A percentile compares a stretch with the other conserved stretches of the same genome.
Evolutionary conservation across 2,113 vertebrate species (phyloP).

Genomic region (Toxotes chatareus): DNA sequence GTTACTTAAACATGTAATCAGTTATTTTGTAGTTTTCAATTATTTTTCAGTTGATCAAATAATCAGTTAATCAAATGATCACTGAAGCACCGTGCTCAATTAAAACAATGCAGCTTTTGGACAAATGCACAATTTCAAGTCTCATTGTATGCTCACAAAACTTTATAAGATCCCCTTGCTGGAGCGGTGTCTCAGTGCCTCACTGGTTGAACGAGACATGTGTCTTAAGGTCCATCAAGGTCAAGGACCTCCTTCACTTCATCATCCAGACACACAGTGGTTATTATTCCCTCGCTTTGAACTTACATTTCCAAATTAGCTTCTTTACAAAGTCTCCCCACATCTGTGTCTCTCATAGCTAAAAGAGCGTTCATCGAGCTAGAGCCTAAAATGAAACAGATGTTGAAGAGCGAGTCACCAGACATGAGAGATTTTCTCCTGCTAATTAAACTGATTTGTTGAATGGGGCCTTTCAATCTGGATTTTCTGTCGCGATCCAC

Average conservation of each 20-base stretch:
- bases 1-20: neutral
- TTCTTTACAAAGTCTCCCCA: constrained; percentile 36
- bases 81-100: neutral
- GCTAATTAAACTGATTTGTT: constrained; percentile 70
- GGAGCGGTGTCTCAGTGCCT: neutral
- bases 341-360: constrained; percentile 26
- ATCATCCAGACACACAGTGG: constrained; percentile 12
- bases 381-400: constrained; percentile 45
- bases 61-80: neutral
- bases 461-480: constrained; percentile 28
- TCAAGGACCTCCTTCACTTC: constrained; percentile 15
- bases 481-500: constrained; percentile 25
- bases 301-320: constrained; percentile 42
- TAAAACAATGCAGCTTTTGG: neutral
- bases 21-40: neutral
- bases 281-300: constrained; percentile 20
- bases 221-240: neutral
- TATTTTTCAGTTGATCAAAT: neutral
- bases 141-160: too few relatives aligned
- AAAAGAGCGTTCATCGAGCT: neutral
- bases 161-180: too few relatives aligned
- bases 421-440: constrained; percentile 21
- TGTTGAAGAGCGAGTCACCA: constrained; percentile 40
- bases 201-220: too few relatives aligned
- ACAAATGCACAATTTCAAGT: neutral